These are phyloP conservation scores for Artibeus jamaicensis DNA, from an alignment of 2,797 vertebrate species.

Conservation along the genomic window DNA sequence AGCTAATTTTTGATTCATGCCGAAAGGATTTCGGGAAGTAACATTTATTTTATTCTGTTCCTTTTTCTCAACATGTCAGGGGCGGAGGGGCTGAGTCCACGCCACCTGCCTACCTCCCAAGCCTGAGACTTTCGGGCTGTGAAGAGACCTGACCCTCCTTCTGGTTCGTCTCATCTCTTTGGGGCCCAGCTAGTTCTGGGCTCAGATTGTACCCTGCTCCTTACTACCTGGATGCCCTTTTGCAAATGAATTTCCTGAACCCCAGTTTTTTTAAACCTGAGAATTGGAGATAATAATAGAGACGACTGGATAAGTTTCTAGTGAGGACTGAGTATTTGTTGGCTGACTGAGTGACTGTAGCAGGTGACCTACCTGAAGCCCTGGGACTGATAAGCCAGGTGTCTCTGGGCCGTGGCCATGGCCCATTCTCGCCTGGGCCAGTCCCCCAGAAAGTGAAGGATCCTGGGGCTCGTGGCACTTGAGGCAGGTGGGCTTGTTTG, in stretches of 20 bases:
- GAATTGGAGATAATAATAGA: not conserved
- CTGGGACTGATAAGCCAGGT: not conserved
- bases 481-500: not conserved
- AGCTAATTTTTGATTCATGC: not conserved
- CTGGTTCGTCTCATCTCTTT: not conserved
- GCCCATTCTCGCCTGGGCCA: too few relatives aligned
- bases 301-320: not conserved
- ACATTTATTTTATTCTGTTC: not conserved
- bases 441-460: not conserved
- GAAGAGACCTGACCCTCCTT: not conserved
- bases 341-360: not conserved
- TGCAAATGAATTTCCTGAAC: not conserved
- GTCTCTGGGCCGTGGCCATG: accelerated
- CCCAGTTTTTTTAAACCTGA: not conserved
- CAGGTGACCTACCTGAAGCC: accelerated
- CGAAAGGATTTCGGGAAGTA: not conserved
- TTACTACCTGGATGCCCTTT: not conserved
- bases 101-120: accelerated
- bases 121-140: not conserved
- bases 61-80: not conserved
- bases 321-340: not conserved
- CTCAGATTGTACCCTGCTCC: not conserved
- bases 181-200: not conserved
- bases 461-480: accelerated
- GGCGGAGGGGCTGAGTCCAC: not conserved